These are phyloP conservation scores for Radopholus similis DNA, from an alignment of 1,140 invertebrate genomes.

Conservation along the genomic window DNA sequence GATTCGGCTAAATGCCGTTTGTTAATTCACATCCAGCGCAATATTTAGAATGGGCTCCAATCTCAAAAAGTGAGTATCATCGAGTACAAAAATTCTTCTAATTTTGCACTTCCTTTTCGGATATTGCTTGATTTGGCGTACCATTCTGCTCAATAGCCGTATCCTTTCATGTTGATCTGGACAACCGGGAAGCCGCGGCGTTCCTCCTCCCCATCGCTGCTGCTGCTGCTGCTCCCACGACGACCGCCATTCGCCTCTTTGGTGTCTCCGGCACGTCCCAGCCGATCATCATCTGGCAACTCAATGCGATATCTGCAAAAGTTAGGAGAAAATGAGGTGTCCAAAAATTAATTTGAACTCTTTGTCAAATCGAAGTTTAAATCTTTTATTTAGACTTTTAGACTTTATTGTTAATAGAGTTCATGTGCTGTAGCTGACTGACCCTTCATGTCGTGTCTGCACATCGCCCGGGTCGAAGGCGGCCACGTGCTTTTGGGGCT, in stretches of 20 bases:
- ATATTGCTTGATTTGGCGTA: background rate
- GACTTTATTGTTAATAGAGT: background rate
- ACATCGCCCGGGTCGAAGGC: conserved; percentile 49
- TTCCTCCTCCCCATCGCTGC: conserved; percentile 53
- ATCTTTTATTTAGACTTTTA: too few relatives aligned
- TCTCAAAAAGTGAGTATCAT: too few relatives aligned
- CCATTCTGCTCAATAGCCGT: conserved; percentile 50
- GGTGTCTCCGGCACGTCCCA: background rate
- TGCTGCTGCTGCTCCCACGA: conserved; percentile 31
- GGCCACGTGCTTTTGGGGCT: conserved; percentile 41
- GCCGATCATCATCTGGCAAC: conserved; percentile 6
- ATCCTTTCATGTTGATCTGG: conserved; percentile 58
- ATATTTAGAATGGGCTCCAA: too few relatives aligned
- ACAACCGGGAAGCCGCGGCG: conserved; percentile 49
- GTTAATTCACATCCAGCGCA: too few relatives aligned
- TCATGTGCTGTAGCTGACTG: background rate
- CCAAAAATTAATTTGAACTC: too few relatives aligned
- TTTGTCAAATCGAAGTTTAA: too few relatives aligned
- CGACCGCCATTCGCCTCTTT: background rate
- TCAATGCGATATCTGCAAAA: conserved; percentile 29
- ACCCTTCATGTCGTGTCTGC: conserved; percentile 47
- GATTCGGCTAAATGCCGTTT: too few relatives aligned
- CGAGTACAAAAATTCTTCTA: background rate
- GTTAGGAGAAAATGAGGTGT: too few relatives aligned
- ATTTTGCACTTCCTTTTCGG: background rate